Percentiles rank a stretch among this genome's conserved stretches.
phyloP scores from a whole-genome alignment of 2,113 vertebrate species.

The Pandion haliaetus region DNA sequence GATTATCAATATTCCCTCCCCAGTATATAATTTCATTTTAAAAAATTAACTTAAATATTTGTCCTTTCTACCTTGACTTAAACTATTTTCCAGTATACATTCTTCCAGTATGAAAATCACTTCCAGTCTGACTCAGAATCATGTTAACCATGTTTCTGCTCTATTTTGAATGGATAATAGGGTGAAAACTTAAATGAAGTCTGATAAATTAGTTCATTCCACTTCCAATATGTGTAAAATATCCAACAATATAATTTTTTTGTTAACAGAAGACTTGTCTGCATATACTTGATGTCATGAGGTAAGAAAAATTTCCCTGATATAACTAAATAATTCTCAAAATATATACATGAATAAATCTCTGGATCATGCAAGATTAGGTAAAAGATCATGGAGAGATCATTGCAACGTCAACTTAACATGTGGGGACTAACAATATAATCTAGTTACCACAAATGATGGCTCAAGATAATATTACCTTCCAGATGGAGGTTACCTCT shows the following conservation, averaged over 20 bases:
- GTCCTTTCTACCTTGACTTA: background rate
- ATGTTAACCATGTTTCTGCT: background rate
- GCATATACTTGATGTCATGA: background rate
- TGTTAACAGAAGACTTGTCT: background rate
- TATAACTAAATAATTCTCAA: background rate
- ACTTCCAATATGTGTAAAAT: background rate
- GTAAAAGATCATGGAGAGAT: background rate
- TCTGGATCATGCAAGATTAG: background rate
- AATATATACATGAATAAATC: background rate
- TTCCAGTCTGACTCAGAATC: background rate
- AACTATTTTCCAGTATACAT: background rate
- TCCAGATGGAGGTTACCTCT: background rate
- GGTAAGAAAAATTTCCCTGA: background rate
- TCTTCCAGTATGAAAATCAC: background rate
- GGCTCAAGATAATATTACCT: background rate
- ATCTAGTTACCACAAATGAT: background rate
- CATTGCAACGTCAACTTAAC: background rate
- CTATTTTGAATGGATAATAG: background rate
- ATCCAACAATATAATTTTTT: background rate
- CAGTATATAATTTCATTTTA: background rate
- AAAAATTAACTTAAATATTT: background rate
- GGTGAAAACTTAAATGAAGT: background rate
- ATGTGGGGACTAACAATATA: fast-evolving
- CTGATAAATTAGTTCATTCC: background rate
- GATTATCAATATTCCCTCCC: background rate